Evolutionary conservation across 1,140 invertebrate genomes (phyloP).

Genomic region (Drosophila pallidifrons): DNA sequence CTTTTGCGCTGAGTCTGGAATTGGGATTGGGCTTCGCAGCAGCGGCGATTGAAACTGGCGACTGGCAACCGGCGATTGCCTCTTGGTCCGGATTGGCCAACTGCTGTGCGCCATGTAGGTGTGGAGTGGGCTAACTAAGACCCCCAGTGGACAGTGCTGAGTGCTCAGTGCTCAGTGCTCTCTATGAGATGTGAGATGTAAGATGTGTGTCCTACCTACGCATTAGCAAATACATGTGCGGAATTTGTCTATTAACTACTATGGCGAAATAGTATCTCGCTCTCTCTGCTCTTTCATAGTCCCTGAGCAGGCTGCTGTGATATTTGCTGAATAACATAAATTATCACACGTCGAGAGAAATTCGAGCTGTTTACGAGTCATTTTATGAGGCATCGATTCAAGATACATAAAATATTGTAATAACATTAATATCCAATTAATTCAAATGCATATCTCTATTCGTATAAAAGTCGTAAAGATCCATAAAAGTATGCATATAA

Average conservation of each 20-base stretch:
- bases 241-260: slow-evolving; percentile 48
- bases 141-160: slow-evolving; percentile 63
- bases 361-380: slow-evolving; percentile 4
- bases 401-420: slow-evolving; percentile 10
- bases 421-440: slow-evolving; percentile 2
- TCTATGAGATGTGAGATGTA: background rate
- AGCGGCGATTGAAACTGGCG: background rate
- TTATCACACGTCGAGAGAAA: background rate
- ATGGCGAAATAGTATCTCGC: slow-evolving; percentile 1
- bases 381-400: slow-evolving; percentile 2
- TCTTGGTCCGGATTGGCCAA: slow-evolving; percentile 53
- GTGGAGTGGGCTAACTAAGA: slow-evolving; percentile 55
- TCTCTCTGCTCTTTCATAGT: background rate
- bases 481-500: background rate
- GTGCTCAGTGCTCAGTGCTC: slow-evolving; percentile 64
- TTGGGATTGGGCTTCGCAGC: slow-evolving; percentile 7
- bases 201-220: slow-evolving; percentile 72
- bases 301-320: background rate
- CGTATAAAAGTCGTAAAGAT: background rate
- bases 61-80: slow-evolving; percentile 1
- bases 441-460: background rate
- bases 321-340: slow-evolving; percentile 2
- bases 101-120: slow-evolving; percentile 73
- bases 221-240: slow-evolving; percentile 39
- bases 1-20: slow-evolving; percentile 22